phyloP scores from a whole-genome alignment of 2,113 vertebrate species.

The Sula dactylatra region DNA sequence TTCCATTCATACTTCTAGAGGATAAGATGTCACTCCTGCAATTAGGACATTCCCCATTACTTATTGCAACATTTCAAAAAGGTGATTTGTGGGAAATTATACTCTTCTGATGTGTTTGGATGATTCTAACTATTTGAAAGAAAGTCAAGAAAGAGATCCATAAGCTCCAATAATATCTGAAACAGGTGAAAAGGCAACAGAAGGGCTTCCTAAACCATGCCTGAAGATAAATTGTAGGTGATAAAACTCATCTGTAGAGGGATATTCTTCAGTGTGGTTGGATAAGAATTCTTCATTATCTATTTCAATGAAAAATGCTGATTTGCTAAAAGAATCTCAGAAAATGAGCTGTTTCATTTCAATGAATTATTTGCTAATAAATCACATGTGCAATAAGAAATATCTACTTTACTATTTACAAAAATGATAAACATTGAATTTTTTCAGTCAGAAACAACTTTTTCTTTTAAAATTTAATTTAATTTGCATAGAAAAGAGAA shows the following conservation, averaged over 20 bases:
- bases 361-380: neutral
- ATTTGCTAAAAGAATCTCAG: neutral
- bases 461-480: neutral
- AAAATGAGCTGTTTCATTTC: neutral
- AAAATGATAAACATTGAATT: neutral
- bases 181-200: neutral
- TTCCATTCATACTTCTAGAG: neutral
- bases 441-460: neutral
- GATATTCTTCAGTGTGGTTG: neutral
- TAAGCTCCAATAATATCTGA: neutral
- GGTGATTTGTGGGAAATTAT: neutral
- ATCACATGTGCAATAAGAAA: neutral
- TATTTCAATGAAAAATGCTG: neutral
- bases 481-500: neutral
- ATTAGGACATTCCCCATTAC: neutral
- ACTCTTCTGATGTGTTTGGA: neutral
- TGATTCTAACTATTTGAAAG: neutral
- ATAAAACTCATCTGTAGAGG: neutral
- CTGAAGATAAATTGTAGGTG: neutral
- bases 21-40: neutral
- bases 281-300: neutral
- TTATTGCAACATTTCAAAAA: neutral
- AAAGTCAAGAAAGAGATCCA: neutral
- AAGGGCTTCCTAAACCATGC: neutral
- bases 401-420: neutral